phyloP scores from a whole-genome alignment of 2,888 invertebrate genomes.

The Craniophora ligustri region DNA sequence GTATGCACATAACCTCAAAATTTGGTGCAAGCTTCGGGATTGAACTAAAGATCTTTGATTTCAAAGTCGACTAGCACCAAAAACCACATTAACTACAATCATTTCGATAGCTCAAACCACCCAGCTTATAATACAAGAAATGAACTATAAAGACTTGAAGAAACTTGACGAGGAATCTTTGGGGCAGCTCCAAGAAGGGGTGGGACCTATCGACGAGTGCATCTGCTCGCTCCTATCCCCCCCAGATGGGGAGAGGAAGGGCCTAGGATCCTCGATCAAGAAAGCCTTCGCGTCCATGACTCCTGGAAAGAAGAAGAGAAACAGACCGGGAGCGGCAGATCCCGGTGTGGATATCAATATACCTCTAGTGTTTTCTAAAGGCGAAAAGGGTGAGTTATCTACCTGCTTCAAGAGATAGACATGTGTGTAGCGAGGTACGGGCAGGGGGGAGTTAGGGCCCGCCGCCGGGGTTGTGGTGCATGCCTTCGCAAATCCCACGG shows the following conservation, averaged over 20 bases:
- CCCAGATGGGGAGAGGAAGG: constrained; percentile 42
- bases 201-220: constrained; percentile 68
- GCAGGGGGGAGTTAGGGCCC: too few species aligned
- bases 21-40: too few species aligned
- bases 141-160: constrained; percentile 63
- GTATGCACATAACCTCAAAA: too few species aligned
- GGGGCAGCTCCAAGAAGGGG: constrained; percentile 59
- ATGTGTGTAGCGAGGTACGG: too few species aligned
- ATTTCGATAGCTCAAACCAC: too few species aligned
- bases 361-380: constrained; percentile 52
- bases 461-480: too few species aligned
- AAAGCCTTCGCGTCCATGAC: constrained; percentile 56
- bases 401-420: too few species aligned
- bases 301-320: constrained; percentile 36
- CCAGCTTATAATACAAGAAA: constrained; percentile 11
- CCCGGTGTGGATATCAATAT: constrained; percentile 43
- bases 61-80: too few species aligned
- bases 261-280: constrained; percentile 64
- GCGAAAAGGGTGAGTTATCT: constrained; percentile 53
- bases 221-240: constrained; percentile 64
- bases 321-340: background rate
- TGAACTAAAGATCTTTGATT: too few species aligned
- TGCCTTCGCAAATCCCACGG: too few species aligned
- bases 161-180: constrained; percentile 67
- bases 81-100: too few species aligned